phyloP scores from a whole-genome alignment of 2,113 vertebrate species.

The Lophochroa leadbeateri region DNA sequence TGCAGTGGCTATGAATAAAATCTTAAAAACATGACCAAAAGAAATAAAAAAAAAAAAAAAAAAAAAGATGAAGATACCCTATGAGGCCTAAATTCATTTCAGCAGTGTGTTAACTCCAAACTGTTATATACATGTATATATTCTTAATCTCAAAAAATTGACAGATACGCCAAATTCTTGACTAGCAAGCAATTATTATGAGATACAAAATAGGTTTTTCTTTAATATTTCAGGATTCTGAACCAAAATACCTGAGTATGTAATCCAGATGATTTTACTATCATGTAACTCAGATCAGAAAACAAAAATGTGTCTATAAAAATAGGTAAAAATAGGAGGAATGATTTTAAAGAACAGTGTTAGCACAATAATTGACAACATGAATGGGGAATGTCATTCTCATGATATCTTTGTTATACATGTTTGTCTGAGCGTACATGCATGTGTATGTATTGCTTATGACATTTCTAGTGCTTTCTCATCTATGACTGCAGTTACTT shows the following conservation, averaged over 20 bases:
- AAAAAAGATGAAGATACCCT: not conserved
- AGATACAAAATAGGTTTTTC: not conserved
- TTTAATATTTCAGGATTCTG: not conserved
- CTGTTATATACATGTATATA: not conserved
- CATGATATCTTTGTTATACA: not conserved
- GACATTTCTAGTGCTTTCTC: constrained; percentile 10
- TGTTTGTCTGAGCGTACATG: not conserved
- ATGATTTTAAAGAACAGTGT: not conserved
- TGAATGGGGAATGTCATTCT: not conserved
- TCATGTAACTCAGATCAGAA: not conserved
- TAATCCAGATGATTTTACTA: not conserved
- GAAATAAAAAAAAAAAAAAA: not conserved
- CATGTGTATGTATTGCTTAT: not conserved
- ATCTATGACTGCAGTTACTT: not conserved
- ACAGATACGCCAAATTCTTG: not conserved
- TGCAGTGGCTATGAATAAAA: not conserved
- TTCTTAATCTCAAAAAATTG: not conserved
- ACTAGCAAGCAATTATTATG: not conserved
- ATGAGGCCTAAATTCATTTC: not conserved
- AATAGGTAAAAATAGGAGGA: not conserved
- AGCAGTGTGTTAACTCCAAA: not conserved
- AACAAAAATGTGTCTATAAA: not conserved
- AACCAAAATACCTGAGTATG: not conserved
- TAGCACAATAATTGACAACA: not conserved
- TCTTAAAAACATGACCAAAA: not conserved